Conservation (phyloP, 64 coral and sea anemone genomes). For the Montipora cactus region DNA sequence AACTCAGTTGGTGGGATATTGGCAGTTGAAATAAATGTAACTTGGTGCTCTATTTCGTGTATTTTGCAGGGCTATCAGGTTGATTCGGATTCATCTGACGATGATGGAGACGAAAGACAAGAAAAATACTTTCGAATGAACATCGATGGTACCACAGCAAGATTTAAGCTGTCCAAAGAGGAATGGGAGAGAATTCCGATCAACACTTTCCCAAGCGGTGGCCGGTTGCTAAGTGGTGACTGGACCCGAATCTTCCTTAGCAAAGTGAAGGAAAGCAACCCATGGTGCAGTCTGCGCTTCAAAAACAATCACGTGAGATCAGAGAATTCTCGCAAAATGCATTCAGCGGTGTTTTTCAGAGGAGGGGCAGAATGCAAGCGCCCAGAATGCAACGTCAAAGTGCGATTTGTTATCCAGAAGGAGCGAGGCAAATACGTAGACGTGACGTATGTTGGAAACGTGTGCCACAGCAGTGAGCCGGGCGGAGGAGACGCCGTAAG, state of each 20-base stretch:
- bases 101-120: slow-evolving; percentile 1
- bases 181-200: slow-evolving; percentile 49
- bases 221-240: slow-evolving; percentile 49
- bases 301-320: slow-evolving; percentile 58
- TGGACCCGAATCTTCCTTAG: slow-evolving; percentile 44
- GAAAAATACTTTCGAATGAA: slow-evolving; percentile 37
- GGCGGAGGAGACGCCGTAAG: not conserved
- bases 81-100: slow-evolving; percentile 44
- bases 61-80: not conserved
- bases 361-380: slow-evolving; percentile 53
- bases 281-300: slow-evolving; percentile 56
- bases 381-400: slow-evolving; percentile 47
- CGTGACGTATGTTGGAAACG: slow-evolving; percentile 19
- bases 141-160: slow-evolving; percentile 39
- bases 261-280: slow-evolving; percentile 56
- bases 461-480: slow-evolving; percentile 32
- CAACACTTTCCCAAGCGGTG: slow-evolving; percentile 44
- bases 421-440: slow-evolving; percentile 48
- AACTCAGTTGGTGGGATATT: no score
- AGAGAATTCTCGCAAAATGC: slow-evolving; percentile 48
- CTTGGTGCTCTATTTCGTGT: not conserved
- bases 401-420: slow-evolving; percentile 44
- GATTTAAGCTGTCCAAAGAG: slow-evolving; percentile 24
- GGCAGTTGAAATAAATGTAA: no score
- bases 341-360: slow-evolving; percentile 55